Evolutionary conservation across 2,113 vertebrate genomes (phyloP).

Genomic region (Amia ocellicauda): DNA sequence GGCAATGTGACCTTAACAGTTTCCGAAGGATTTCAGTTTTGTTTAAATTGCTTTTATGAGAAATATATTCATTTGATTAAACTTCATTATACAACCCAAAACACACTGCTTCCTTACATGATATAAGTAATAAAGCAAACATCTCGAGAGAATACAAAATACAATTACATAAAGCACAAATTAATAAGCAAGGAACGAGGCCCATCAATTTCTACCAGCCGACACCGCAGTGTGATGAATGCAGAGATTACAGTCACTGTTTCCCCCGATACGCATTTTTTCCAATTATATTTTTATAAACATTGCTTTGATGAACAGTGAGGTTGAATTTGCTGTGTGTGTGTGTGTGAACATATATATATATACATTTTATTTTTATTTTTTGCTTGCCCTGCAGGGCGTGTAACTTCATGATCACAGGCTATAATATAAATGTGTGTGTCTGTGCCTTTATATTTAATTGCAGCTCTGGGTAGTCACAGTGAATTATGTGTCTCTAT

Average conservation of each 20-base stretch:
- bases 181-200: not conserved
- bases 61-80: constrained; percentile 19
- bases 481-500: not conserved
- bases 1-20: too few relatives aligned
- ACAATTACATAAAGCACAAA: constrained; percentile 4
- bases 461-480: not conserved
- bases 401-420: not conserved
- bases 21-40: too few relatives aligned
- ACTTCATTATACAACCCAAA: not conserved
- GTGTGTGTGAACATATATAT: too few relatives aligned
- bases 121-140: not conserved
- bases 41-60: too few relatives aligned
- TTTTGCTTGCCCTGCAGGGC: not conserved
- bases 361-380: not conserved
- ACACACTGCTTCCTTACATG: constrained; percentile 4
- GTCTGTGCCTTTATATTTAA: not conserved
- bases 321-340: not conserved
- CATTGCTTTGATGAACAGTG: not conserved
- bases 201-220: not conserved
- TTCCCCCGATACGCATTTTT: not conserved
- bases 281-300: constrained; percentile 14
- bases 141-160: constrained; percentile 7
- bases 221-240: constrained; percentile 1
- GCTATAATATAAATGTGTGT: not conserved
- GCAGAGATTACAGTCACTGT: constrained; percentile 6